These are phyloP conservation scores for Mohoua ochrocephala DNA, from an alignment of 2,113 vertebrate genomes.

Conservation along the genomic window DNA sequence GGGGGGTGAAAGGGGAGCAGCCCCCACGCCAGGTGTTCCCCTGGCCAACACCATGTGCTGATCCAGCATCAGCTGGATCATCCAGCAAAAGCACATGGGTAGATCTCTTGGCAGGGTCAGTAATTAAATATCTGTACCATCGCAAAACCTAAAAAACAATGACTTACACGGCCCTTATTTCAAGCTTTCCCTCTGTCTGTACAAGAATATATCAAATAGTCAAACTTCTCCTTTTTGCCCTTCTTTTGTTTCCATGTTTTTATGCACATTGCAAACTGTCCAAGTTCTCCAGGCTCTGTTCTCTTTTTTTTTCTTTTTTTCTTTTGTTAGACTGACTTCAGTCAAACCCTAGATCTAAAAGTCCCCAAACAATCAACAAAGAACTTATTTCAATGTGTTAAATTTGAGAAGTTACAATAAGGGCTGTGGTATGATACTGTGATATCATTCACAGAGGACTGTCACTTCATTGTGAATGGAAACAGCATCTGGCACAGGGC, in stretches of 20 bases:
- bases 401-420: slow-evolving; percentile 42
- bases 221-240: neutral
- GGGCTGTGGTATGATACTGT: neutral
- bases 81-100: rapidly evolving
- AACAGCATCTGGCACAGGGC: neutral
- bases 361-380: slow-evolving; percentile 25
- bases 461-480: slow-evolving; percentile 5
- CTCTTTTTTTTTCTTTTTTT: neutral
- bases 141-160: neutral
- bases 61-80: neutral
- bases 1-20: neutral
- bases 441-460: slow-evolving; percentile 36
- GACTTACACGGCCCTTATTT: neutral
- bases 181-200: neutral
- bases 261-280: neutral
- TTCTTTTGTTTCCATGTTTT: neutral
- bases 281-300: neutral
- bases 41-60: neutral
- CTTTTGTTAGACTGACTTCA: neutral
- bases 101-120: neutral
- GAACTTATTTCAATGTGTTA: neutral
- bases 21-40: neutral
- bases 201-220: neutral
- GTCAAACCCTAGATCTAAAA: slow-evolving; percentile 1
- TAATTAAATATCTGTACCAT: neutral